phyloP scores from a whole-genome alignment of 1,140 invertebrate species.

The Trichogramma pretiosum region DNA sequence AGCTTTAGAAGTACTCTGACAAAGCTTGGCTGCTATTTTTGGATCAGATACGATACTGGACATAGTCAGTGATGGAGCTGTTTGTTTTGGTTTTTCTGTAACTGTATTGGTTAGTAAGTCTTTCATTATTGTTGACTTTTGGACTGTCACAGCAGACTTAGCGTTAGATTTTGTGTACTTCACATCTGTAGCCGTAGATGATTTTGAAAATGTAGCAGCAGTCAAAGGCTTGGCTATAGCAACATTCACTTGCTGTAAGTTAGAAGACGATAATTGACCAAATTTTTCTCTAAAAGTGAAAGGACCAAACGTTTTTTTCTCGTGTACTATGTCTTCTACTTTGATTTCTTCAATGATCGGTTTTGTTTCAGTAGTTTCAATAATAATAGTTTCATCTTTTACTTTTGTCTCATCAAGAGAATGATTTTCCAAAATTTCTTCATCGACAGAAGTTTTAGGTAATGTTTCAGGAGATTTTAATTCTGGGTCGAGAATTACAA shows the following conservation, averaged over 20 bases:
- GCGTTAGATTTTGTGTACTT: background rate
- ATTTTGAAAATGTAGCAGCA: constrained; percentile 6
- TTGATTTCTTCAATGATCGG: constrained; percentile 15
- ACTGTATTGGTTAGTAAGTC: constrained; percentile 19
- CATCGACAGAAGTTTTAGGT: constrained; percentile 54
- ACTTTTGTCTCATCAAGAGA: constrained; percentile 2
- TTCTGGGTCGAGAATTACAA: constrained; percentile 53
- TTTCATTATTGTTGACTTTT: too few species aligned
- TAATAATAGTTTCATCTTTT: background rate
- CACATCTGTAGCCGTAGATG: background rate
- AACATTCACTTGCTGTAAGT: constrained; percentile 32
- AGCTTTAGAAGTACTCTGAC: constrained; percentile 26
- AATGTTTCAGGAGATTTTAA: constrained; percentile 53
- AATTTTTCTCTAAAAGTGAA: constrained; percentile 27
- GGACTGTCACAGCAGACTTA: background rate
- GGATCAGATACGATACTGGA: constrained; percentile 35
- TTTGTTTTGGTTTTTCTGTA: constrained; percentile 22
- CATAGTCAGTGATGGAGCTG: constrained; percentile 24
- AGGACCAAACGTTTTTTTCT: constrained; percentile 19
- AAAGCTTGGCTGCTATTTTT: constrained; percentile 35
- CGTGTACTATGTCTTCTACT: constrained; percentile 20
- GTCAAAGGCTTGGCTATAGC: constrained; percentile 22
- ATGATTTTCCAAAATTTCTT: constrained; percentile 37
- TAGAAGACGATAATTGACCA: constrained; percentile 28
- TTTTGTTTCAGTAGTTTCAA: background rate